Conservation (phyloP, 2,113 vertebrate genomes). For the Prunella himalayana region DNA sequence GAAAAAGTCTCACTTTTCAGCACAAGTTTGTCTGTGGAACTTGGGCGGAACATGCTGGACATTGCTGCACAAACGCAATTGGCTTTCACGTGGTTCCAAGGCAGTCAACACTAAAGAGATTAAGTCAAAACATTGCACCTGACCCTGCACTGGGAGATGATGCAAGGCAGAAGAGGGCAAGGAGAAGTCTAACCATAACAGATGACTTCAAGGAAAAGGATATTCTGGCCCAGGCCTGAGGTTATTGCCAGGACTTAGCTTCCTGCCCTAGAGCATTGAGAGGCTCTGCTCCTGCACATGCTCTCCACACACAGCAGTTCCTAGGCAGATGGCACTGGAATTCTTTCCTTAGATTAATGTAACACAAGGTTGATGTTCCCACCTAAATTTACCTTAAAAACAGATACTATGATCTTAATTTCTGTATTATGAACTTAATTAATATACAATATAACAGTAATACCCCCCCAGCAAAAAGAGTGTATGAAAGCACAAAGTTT, state of each 20-base stretch:
- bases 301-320: accelerated
- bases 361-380: neutral
- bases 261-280: accelerated
- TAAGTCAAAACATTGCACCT: neutral
- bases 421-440: neutral
- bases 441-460: neutral
- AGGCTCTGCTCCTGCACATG: neutral
- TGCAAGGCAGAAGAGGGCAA: neutral
- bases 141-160: neutral
- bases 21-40: neutral
- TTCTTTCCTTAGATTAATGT: neutral
- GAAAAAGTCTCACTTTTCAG: neutral
- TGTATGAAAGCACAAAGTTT: neutral
- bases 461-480: neutral
- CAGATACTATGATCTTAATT: neutral
- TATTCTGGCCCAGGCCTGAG: neutral
- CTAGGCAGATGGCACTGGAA: neutral
- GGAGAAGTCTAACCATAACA: neutral
- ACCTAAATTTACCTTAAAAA: neutral
- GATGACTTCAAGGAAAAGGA: neutral
- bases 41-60: neutral
- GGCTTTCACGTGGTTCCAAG: accelerated
- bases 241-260: neutral
- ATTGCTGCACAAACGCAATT: neutral
- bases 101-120: neutral